These are phyloP conservation scores for Oreochromis tanganicae DNA, from an alignment of 2,113 vertebrate species.

Conservation along the genomic window DNA sequence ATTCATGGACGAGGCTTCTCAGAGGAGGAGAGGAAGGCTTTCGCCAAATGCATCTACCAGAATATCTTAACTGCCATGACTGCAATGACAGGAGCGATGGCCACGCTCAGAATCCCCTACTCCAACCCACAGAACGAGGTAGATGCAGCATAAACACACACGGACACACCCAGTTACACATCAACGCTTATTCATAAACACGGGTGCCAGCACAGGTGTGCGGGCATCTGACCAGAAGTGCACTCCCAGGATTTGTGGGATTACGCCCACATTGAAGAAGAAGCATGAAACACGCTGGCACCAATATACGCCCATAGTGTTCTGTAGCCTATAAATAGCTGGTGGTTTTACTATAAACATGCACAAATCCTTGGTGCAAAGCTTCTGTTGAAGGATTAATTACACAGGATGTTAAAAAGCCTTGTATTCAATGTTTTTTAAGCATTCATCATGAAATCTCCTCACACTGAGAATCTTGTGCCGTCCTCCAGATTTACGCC, in stretches of 20 bases:
- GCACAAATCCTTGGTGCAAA: neutral
- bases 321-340: neutral
- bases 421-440: neutral
- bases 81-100: conserved; percentile 80
- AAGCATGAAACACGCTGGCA: neutral
- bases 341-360: neutral
- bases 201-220: neutral
- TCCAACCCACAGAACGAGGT: conserved; percentile 76
- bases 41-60: conserved; percentile 79
- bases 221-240: neutral
- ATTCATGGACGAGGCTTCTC: conserved; percentile 85
- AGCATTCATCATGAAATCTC: neutral
- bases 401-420: neutral
- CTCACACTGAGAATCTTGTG: neutral
- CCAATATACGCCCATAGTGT: neutral
- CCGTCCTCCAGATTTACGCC: conserved; percentile 69
- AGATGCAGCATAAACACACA: neutral
- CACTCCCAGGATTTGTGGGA: neutral
- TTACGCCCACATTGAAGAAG: neutral
- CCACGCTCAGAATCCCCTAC: conserved; percentile 75
- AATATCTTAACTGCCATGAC: conserved; percentile 81
- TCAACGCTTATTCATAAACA: neutral
- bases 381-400: neutral
- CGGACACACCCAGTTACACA: neutral
- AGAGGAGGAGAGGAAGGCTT: conserved; percentile 78